Conservation (phyloP, 2,797 vertebrate genomes). For the Phrynocephalus forsythii region DNA sequence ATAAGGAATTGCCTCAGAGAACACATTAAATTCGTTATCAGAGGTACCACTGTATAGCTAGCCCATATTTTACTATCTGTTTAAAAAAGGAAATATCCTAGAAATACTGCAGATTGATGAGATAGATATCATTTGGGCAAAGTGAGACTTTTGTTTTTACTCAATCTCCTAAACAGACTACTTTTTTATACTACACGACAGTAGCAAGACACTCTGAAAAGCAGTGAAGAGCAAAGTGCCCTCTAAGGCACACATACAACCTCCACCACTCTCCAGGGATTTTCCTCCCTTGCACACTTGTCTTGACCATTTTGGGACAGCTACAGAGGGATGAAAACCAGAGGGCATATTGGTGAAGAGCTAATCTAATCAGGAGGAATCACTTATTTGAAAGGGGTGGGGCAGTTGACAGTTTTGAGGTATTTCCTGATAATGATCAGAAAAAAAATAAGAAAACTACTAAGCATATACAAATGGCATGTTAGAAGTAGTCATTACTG, state of each 20-base stretch:
- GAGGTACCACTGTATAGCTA: too few species aligned
- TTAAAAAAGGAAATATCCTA: neutral
- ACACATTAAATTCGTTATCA: too few species aligned
- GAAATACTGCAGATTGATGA: neutral
- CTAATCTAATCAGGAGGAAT: too few species aligned
- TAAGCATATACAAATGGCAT: neutral
- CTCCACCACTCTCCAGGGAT: too few species aligned
- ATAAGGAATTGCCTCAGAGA: too few species aligned
- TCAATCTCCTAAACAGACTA: neutral
- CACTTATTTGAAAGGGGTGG: too few species aligned
- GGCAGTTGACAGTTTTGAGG: neutral
- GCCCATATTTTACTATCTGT: neutral
- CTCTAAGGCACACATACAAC: too few species aligned
- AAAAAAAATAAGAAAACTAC: neutral
- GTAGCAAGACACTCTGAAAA: constrained; percentile 24
- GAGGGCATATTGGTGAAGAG: neutral
- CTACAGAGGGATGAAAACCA: too few species aligned
- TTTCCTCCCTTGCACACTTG: too few species aligned
- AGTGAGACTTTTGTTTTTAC: neutral
- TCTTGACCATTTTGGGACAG: too few species aligned
- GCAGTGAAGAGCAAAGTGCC: constrained; percentile 5
- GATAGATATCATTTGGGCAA: neutral
- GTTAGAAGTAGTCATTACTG: neutral
- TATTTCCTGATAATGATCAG: neutral
- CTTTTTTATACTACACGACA: neutral